Evolutionary conservation across 23 tunicate species (phyloP).

Genomic region (Clavelina lepadiformis): DNA sequence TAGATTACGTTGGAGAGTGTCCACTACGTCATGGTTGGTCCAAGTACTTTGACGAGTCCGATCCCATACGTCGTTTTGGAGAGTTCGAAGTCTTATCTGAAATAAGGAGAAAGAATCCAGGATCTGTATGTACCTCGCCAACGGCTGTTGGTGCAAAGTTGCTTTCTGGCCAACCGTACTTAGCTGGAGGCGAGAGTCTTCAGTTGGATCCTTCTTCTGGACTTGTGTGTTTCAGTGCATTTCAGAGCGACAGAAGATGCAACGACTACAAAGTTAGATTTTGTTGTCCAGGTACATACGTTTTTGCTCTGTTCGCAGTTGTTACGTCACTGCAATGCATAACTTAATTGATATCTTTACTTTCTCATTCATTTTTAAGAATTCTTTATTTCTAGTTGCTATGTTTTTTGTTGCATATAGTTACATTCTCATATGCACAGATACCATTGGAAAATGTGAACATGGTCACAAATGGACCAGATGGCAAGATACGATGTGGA

Average conservation of each 20-base stretch:
- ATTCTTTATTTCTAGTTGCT: not conserved
- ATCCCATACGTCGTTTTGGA: not conserved
- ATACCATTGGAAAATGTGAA: slow-evolving; percentile 6
- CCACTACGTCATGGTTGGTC: slow-evolving; percentile 22
- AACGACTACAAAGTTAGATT: slow-evolving; percentile 70
- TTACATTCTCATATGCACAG: too few relatives aligned
- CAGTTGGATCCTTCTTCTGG: slow-evolving; percentile 5
- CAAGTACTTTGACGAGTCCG: slow-evolving; percentile 8
- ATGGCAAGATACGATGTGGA: not conserved
- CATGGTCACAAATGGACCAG: slow-evolving; percentile 12
- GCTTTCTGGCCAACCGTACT: slow-evolving; percentile 1
- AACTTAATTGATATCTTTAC: not conserved
- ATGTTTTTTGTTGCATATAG: not conserved
- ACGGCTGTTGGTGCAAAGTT: slow-evolving; percentile 28
- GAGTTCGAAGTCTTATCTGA: slow-evolving; percentile 30
- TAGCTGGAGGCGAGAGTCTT: slow-evolving; percentile 8
- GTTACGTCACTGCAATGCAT: not conserved
- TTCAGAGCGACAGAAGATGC: slow-evolving; percentile 27
- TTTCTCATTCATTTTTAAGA: not conserved
- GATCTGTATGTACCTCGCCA: slow-evolving; percentile 28
- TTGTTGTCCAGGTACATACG: slow-evolving; percentile 37
- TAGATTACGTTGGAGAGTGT: slow-evolving; percentile 29
- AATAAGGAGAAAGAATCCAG: not conserved
- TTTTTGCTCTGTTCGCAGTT: not conserved
- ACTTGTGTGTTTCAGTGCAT: not conserved